Evolutionary conservation across 2,113 vertebrate genomes (phyloP).

Genomic region (Forbesichthys papilliferus): DNA sequence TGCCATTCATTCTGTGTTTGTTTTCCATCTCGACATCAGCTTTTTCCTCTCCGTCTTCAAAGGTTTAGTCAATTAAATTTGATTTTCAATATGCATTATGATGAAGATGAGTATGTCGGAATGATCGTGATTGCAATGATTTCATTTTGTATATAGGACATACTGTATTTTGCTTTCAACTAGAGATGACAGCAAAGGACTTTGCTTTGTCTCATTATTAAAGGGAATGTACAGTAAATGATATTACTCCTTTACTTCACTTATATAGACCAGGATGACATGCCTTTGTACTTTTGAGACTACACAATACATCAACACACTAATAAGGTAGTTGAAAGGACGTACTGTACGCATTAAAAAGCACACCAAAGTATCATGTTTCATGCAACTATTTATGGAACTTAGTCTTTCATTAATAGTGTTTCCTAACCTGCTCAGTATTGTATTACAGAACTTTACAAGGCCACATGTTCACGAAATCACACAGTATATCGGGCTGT

Average conservation of each 20-base stretch:
- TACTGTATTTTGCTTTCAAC: no score
- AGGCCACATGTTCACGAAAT: constrained; percentile 7
- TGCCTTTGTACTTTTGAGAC: background rate
- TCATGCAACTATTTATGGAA: background rate
- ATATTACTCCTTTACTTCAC: constrained; percentile 18
- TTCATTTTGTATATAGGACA: constrained; percentile 19
- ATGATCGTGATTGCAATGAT: constrained; percentile 27
- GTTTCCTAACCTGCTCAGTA: background rate
- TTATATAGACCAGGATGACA: background rate
- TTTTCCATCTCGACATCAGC: constrained; percentile 53
- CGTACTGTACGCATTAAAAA: background rate
- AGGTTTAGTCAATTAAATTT: constrained; percentile 32
- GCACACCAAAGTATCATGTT: background rate
- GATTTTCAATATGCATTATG: constrained; percentile 27
- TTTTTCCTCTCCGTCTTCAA: constrained; percentile 46
- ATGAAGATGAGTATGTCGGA: constrained; percentile 21
- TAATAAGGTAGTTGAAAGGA: background rate
- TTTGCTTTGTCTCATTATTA: background rate
- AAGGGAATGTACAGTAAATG: constrained; percentile 12
- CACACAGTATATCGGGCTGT: constrained; percentile 7
- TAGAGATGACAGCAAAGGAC: no score
- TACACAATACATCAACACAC: background rate
- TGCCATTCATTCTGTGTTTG: constrained; percentile 50
- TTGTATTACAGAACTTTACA: background rate
- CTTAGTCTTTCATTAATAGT: constrained; percentile 7